Evolutionary conservation across 1,140 invertebrate genomes (phyloP), one percentile per base, ranked within the genome.

Genomic region (Pseudomyrmex gracilis): DNA sequence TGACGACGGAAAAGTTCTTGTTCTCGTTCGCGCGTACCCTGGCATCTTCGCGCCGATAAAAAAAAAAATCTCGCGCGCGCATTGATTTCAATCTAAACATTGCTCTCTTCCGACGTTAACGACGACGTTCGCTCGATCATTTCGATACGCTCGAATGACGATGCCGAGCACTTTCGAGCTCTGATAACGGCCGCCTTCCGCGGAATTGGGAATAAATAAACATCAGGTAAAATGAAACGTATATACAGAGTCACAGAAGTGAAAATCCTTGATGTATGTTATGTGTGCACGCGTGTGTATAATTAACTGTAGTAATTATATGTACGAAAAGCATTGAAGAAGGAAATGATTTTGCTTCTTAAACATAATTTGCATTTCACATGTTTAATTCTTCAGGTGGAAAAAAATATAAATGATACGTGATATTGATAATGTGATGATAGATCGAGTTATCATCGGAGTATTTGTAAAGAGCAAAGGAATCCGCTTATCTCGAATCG

Each of bases 241-340:
- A 7, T 15, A 1, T 51, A 61, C 7, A 43, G 15, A 22, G n/a
- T 61, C 15, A 49, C 7, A 3, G 1, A 22, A 24, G 8, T 22
- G 13, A 45, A 17, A 2, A 51, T 12, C 22, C 7, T 0, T 17
- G 15, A 34, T 49, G 22, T 63, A n/a, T 2, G 17, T 17, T 2
- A 8, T 64, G 13, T 5, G 20, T 9, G 34, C 34, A 5, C 34
- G 34, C 0, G 34, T 8, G 34, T 43, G 15, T 8, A 22, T 67
- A 53, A 55, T 34, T n/a, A 24, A 45, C 67, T 67, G 12, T 67
- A 67, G 67, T 45, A 67, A 67, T n/a, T n/a, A n/a, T 77, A 55
- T 77, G 49, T 15, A 53, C 17, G 45, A 34, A 10, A 15, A 43
- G 9, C 0, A 63, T 63, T 22, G 34, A 58, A 15, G 34, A 58